A percentile compares a stretch with the other conserved stretches of the same genome.
phyloP scores from a whole-genome alignment of 2,888 invertebrate genomes.

The Calameuta filiformis region DNA sequence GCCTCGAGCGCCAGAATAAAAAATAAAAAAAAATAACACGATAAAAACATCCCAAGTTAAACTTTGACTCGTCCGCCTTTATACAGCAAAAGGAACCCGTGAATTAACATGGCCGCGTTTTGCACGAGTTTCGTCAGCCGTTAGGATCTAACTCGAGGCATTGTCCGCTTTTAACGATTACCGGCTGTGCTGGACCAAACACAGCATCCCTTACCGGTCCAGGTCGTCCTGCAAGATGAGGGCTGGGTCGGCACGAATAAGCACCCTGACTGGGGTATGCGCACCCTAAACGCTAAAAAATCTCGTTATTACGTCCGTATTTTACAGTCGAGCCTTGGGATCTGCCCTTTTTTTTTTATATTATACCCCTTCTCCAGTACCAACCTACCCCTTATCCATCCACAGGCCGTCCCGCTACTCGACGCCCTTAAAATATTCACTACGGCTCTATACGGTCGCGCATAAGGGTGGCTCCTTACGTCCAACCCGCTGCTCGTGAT shows the following conservation, averaged over 20 bases:
- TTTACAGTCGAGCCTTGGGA: conserved; percentile 5
- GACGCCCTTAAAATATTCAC: conserved; percentile 1
- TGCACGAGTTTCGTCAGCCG: neutral
- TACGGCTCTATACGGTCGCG: neutral
- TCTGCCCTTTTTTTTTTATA: neutral
- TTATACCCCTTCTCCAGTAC: neutral
- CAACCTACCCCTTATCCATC: neutral
- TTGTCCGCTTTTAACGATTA: conserved; percentile 2
- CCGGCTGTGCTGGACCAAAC: neutral
- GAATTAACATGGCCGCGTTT: neutral
- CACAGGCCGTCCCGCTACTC: neutral
- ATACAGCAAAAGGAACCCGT: neutral
- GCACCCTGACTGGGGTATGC: neutral
- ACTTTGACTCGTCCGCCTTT: neutral
- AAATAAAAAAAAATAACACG: no score
- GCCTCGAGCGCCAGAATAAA: no score
- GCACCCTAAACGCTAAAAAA: conserved; percentile 1
- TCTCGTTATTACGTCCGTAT: conserved; percentile 4
- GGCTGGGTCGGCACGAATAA: neutral
- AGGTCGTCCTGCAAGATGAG: neutral
- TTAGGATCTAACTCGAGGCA: neutral
- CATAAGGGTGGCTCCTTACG: neutral
- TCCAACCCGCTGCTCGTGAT: neutral
- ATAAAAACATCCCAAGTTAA: no score
- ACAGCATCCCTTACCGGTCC: neutral